Conservation (phyloP, 2,113 vertebrate species). For the Tupaia tana region DNA sequence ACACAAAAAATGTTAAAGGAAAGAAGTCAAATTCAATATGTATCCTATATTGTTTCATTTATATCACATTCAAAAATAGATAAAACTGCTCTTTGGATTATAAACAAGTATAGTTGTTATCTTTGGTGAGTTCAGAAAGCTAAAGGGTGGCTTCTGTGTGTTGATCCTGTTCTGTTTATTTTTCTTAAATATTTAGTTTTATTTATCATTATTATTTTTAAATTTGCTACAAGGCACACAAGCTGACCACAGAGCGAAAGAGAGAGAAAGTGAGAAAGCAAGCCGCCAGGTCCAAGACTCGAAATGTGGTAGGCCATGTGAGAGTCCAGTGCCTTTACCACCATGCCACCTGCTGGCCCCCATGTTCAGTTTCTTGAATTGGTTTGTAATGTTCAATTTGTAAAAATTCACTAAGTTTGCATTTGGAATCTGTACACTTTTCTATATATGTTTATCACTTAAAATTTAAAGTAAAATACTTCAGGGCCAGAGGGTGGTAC, state of each 20-base stretch:
- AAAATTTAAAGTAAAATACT: neutral
- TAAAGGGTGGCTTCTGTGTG: neutral
- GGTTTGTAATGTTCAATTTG: conserved; percentile 1
- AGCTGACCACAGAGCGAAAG: too few relatives aligned
- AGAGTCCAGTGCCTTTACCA: too few relatives aligned
- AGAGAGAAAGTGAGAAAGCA: too few relatives aligned
- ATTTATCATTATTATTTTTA: too few relatives aligned
- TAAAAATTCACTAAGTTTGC: conserved; percentile 12
- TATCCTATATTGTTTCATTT: conserved; percentile 11
- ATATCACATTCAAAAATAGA: conserved; percentile 22
- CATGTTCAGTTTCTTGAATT: neutral
- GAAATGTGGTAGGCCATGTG: too few relatives aligned
- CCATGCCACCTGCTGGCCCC: too few relatives aligned
- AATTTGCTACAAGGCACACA: too few relatives aligned
- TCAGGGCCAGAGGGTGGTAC: too few relatives aligned
- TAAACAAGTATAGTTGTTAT: neutral
- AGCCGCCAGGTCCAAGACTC: too few relatives aligned
- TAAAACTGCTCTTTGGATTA: neutral
- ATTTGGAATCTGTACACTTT: neutral
- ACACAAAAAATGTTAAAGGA: neutral
- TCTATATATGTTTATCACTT: neutral
- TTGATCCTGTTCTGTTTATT: neutral
- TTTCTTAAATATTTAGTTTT: too few relatives aligned
- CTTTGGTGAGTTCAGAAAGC: neutral
- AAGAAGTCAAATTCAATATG: neutral